phyloP scores from a whole-genome alignment of 2,888 invertebrate genomes.

The Pristionchus exspectatus region DNA sequence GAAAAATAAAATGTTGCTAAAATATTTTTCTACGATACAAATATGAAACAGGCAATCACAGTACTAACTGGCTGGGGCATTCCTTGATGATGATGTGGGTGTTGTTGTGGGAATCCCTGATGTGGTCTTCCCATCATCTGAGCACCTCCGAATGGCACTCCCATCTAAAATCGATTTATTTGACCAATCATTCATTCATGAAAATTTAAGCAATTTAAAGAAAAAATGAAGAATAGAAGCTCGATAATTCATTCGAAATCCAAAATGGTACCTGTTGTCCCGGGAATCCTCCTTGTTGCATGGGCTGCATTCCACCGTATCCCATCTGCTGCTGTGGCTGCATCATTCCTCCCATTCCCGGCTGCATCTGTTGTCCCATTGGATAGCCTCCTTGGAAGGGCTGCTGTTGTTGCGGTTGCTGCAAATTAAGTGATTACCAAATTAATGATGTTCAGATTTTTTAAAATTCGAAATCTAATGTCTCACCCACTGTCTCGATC shows the following conservation, averaged over 20 bases:
- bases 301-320: background rate
- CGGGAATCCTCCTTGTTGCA: background rate
- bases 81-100: background rate
- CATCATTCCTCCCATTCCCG: slow-evolving; percentile 20
- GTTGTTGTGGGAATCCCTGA: background rate
- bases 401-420: slow-evolving; percentile 39
- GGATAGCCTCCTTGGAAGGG: background rate
- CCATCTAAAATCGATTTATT: background rate
- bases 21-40: too few relatives aligned
- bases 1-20: too few relatives aligned
- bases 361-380: slow-evolving; percentile 22
- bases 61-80: background rate
- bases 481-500: slow-evolving; percentile 24
- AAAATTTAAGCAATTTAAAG: background rate
- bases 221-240: background rate
- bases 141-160: slow-evolving; percentile 13
- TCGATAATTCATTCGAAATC: background rate
- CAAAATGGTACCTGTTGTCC: background rate
- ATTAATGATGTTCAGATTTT: background rate
- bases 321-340: slow-evolving; percentile 35
- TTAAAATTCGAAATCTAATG: background rate
- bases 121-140: slow-evolving; percentile 37
- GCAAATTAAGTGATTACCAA: background rate
- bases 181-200: background rate
- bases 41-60: too few relatives aligned